Evolutionary conservation across 2,888 invertebrate genomes (phyloP), one percentile per base, ranked within the genome.

Genomic region (Drosophila austrosaltans): DNA sequence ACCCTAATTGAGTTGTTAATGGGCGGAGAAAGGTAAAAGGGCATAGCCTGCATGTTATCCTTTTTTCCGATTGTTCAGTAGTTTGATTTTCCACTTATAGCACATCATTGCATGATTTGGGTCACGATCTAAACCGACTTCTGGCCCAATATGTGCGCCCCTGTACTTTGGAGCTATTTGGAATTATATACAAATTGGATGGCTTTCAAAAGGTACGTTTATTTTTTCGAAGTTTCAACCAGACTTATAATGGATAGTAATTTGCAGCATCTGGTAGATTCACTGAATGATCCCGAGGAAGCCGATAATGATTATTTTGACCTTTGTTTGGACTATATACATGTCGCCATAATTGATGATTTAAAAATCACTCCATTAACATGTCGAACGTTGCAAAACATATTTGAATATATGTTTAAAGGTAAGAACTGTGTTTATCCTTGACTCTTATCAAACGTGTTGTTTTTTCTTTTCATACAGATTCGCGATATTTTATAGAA

Each of bases 401-500:
- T 79, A 48, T 89, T 89, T 58, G 69, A 77, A 25, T 68, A 71
- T 54, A n/a, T 81, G 6, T 68, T 85, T 8, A 73, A 63, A 63
- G 81, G 89, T 89, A 63, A 61, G 20, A 36, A 2, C 32, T 28
- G 16, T 4, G 16, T 4, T 4, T 1, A n/a, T 22, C 5, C 8
- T 3, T 28, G 3, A 12, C 20, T 12, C 0, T 12, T 25, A 30
- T 8, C 22, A 48, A 28, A 25, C 28, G 12, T 25, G 57, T 7
- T 2, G 1, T 36, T 5, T 6, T n/a, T 30, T 7, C 3, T 57
- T n/a, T 2, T 10, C 1, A 16, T 16, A 7, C 44, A 86, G 89
- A 86, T 70, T 48, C 60, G 1, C n/a, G 1, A 0, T 56, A 71
- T n/a, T 89, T 84, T 60, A 39, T 66, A 5, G 20, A 65, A 30